phyloP scores from a whole-genome alignment of 2,113 vertebrate species.

The Pachypanchax playfairii region DNA sequence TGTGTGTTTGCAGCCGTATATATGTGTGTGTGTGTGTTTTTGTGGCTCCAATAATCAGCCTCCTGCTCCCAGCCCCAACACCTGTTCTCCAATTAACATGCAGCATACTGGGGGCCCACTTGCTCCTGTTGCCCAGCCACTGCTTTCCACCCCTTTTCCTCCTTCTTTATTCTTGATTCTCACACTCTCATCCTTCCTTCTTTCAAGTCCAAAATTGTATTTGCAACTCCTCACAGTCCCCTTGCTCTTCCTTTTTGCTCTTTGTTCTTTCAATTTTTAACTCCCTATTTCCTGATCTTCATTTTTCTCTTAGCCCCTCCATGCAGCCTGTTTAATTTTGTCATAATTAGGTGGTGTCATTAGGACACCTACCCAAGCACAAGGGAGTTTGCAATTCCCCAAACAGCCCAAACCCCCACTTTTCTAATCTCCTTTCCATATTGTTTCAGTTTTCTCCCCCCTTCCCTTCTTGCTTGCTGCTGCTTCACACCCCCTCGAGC shows the following conservation, averaged over 20 bases:
- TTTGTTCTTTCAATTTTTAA: conserved; percentile 36
- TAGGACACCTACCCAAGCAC: conserved; percentile 81
- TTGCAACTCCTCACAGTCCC: conserved; percentile 19
- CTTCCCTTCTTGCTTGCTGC: conserved; percentile 39
- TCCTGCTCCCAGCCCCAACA: conserved; percentile 79
- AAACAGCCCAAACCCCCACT: conserved; percentile 75
- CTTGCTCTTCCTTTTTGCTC: conserved; percentile 11
- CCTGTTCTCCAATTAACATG: conserved; percentile 83
- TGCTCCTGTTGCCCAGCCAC: conserved; percentile 52
- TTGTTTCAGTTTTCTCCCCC: conserved; percentile 77
- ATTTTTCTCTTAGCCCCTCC: conserved; percentile 29
- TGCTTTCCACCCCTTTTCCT: conserved; percentile 45
- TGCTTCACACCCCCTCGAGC: conserved; percentile 21
- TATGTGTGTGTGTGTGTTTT: conserved; percentile 53
- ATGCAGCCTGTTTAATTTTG: conserved; percentile 79
- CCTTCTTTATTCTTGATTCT: conserved; percentile 29
- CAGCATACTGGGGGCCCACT: conserved; percentile 66
- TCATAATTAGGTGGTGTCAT: conserved; percentile 85
- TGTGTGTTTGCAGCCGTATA: too few relatives aligned
- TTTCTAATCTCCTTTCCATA: conserved; percentile 84
- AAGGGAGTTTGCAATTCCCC: conserved; percentile 80
- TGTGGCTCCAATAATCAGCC: conserved; percentile 76
- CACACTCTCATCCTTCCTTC: conserved; percentile 24
- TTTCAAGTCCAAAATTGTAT: conserved; percentile 24
- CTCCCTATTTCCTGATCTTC: conserved; percentile 49